These are phyloP conservation scores for Cyprinodon brontotheroides DNA, from an alignment of 2,113 vertebrate genomes.

Conservation along the genomic window DNA sequence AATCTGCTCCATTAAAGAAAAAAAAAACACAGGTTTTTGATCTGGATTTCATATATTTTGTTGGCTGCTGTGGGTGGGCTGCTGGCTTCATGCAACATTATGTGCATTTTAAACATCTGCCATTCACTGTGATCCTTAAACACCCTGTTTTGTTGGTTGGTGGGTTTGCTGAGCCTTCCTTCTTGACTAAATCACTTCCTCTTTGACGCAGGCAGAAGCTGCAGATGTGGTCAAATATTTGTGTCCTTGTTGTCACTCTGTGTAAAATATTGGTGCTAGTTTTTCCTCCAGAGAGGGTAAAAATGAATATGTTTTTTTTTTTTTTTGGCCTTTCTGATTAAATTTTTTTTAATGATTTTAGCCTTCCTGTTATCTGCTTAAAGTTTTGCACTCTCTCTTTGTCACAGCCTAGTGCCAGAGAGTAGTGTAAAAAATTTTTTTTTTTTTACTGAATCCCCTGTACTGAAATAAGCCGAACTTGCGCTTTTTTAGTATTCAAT, in stretches of 20 bases:
- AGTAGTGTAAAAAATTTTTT: no score
- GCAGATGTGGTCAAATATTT: slow-evolving; percentile 28
- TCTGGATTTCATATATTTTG: slow-evolving; percentile 43
- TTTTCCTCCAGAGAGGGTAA: background rate
- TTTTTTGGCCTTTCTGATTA: no score
- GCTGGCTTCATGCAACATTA: slow-evolving; percentile 51
- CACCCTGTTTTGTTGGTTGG: slow-evolving; percentile 32
- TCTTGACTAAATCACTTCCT: slow-evolving; percentile 56
- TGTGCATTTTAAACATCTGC: slow-evolving; percentile 51
- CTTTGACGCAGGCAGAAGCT: slow-evolving; percentile 34
- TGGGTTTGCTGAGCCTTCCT: slow-evolving; percentile 43
- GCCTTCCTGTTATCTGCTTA: background rate
- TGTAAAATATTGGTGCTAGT: slow-evolving; percentile 32
- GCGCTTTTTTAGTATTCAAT: no score
- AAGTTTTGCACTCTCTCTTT: background rate
- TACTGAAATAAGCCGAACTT: no score
- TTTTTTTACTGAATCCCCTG: no score
- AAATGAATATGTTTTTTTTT: no score
- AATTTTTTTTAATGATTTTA: no score
- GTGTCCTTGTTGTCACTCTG: slow-evolving; percentile 16
- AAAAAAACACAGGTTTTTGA: slow-evolving; percentile 18
- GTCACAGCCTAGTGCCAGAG: background rate
- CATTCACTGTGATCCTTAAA: slow-evolving; percentile 39
- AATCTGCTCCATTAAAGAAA: slow-evolving; percentile 19
- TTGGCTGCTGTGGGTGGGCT: slow-evolving; percentile 54